Percentiles rank a stretch among this genome's conserved stretches.
Conservation (phyloP, 2,888 invertebrate species). For the Aplocera efformata region DNA sequence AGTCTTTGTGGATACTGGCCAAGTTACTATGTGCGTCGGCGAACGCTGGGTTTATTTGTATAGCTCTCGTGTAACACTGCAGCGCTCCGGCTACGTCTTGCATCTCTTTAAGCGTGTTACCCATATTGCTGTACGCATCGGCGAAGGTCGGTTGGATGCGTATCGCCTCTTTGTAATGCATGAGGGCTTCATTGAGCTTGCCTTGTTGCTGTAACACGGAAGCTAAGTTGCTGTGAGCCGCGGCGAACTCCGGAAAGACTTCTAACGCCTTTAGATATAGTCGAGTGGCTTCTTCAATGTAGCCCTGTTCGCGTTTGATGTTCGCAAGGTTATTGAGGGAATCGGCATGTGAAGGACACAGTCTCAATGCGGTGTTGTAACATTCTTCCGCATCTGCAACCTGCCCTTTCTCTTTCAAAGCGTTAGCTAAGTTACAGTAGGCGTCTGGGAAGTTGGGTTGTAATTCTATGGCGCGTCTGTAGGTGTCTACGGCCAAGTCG, state of each 20-base stretch:
- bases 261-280: conserved; percentile 95
- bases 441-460: conserved; percentile 99
- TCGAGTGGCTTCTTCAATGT: conserved; percentile 98
- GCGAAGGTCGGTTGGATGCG: conserved; percentile 99
- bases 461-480: conserved; percentile 97
- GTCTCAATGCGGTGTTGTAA: conserved; percentile 96
- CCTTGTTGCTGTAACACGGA: conserved; percentile 99
- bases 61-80: conserved; percentile 98
- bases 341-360: conserved; percentile 98
- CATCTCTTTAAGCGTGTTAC: conserved; percentile 99
- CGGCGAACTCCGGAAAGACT: conserved; percentile 99
- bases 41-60: conserved; percentile 99
- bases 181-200: conserved; percentile 97
- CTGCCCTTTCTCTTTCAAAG: conserved; percentile 98
- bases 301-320: conserved; percentile 99
- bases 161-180: conserved; percentile 99
- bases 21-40: conserved; percentile 99
- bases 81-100: conserved; percentile 98
- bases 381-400: conserved; percentile 98
- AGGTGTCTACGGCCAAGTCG: conserved; percentile 99
- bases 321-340: conserved; percentile 99
- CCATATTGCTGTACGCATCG: conserved; percentile 99
- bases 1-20: conserved; percentile 99
- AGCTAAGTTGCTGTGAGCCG: conserved; percentile 99
- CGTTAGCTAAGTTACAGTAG: conserved; percentile 99